Evolutionary conservation across 2,113 vertebrate species (phyloP).

Genomic region (Caretta caretta): DNA sequence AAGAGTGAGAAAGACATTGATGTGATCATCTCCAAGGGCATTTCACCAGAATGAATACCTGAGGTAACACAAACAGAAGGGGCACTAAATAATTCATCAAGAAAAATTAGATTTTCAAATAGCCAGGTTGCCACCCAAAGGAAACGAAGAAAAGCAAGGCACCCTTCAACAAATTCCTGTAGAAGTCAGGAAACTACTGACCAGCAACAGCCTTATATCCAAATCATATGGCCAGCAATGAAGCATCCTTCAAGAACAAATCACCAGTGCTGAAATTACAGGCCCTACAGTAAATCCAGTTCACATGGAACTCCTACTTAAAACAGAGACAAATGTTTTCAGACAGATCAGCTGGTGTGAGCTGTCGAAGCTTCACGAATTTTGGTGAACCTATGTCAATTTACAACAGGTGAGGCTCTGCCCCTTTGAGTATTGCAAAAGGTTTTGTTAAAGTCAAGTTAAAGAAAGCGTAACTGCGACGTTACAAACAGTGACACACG

Average conservation of each 20-base stretch:
- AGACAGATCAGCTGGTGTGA: not conserved
- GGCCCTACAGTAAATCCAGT: not conserved
- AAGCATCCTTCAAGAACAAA: not conserved
- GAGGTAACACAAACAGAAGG: constrained; percentile 57
- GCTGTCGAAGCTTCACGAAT: not conserved
- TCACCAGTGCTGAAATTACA: not conserved
- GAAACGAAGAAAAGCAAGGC: not conserved
- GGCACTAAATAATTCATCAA: constrained; percentile 69
- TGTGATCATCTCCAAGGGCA: constrained; percentile 58
- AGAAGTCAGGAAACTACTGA: not conserved
- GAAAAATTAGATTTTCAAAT: constrained; percentile 62
- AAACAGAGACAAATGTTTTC: not conserved
- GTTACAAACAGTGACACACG: not conserved
- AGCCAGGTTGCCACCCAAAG: constrained; percentile 16
- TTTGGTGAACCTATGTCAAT: not conserved
- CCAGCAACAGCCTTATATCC: not conserved
- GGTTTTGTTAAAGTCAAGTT: constrained; percentile 46
- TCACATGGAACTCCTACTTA: not conserved
- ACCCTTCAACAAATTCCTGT: constrained; percentile 25
- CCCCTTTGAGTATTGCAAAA: not conserved
- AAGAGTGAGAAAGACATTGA: constrained; percentile 32
- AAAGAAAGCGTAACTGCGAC: constrained; percentile 51
- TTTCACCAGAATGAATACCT: constrained; percentile 59
- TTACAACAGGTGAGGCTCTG: not conserved
- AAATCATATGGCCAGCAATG: not conserved